Percentiles rank a stretch among this genome's conserved stretches.
These are phyloP conservation scores for Petrocephalus schoutedeni DNA, from an alignment of 2,797 vertebrate genomes.

Conservation along the genomic window DNA sequence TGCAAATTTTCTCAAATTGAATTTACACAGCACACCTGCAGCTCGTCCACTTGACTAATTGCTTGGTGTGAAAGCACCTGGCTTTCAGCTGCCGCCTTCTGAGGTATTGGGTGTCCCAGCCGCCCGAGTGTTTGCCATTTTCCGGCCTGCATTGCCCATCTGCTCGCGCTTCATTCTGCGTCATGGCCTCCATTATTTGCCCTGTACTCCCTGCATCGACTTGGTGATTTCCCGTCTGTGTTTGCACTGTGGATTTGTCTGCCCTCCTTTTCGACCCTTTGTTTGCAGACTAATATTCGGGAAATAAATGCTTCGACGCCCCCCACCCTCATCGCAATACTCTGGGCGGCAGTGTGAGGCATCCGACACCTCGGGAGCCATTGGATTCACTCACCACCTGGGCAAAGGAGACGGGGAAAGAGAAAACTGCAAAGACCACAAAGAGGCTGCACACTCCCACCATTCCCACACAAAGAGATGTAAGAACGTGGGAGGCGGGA, in stretches of 20 bases:
- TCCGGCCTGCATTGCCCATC: background rate
- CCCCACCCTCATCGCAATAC: background rate
- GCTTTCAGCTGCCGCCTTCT: background rate
- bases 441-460: background rate
- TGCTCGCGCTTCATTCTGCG: background rate
- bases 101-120: background rate
- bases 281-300: background rate
- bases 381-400: background rate
- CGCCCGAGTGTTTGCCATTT: background rate
- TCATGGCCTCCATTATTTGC: background rate
- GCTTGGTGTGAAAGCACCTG: background rate
- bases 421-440: background rate
- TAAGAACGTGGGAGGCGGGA: background rate
- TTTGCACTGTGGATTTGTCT: background rate
- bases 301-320: background rate
- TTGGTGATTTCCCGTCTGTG: background rate
- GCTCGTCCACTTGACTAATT: background rate
- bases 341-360: background rate
- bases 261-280: background rate
- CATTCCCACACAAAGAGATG: background rate
- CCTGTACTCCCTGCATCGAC: background rate
- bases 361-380: background rate
- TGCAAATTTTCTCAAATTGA: too few relatives aligned
- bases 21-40: background rate
- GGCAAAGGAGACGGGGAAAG: background rate